These are phyloP conservation scores for Chrysolina oricalcia DNA, from an alignment of 2,888 invertebrate genomes.

Conservation along the genomic window DNA sequence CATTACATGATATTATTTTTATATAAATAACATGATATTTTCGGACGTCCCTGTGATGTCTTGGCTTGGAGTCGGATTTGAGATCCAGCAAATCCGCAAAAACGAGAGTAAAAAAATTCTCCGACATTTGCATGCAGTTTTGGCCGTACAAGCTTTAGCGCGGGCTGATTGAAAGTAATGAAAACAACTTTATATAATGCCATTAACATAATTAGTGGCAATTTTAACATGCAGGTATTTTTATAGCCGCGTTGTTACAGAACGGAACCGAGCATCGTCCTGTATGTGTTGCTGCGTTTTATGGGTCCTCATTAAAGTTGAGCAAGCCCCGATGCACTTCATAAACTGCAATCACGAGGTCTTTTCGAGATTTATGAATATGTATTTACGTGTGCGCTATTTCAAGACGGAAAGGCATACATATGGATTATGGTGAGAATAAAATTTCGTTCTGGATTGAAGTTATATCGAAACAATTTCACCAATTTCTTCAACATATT, in stretches of 20 bases:
- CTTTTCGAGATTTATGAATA: slow-evolving; percentile 7
- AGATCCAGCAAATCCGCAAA: slow-evolving; percentile 32
- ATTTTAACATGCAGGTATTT: slow-evolving; percentile 51
- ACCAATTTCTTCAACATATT: too few species aligned
- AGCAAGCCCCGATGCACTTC: slow-evolving; percentile 30
- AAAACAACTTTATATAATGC: slow-evolving; percentile 57
- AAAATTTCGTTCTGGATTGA: too few species aligned
- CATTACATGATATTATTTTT: too few species aligned
- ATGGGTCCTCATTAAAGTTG: slow-evolving; percentile 32
- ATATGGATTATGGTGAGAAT: not conserved
- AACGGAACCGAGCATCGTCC: slow-evolving; percentile 25
- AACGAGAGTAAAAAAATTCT: slow-evolving; percentile 48
- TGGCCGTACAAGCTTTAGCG: slow-evolving; percentile 39
- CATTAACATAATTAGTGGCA: slow-evolving; percentile 56
- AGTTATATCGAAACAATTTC: too few species aligned
- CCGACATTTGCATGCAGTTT: slow-evolving; percentile 53
- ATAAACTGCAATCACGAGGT: slow-evolving; percentile 26
- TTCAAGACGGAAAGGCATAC: not conserved
- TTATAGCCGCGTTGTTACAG: slow-evolving; percentile 40
- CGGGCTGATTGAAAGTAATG: slow-evolving; percentile 54
- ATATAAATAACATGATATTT: too few species aligned
- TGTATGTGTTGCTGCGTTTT: slow-evolving; percentile 28
- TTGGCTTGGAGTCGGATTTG: slow-evolving; percentile 19
- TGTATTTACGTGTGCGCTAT: not conserved
- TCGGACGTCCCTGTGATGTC: slow-evolving; percentile 8